A percentile compares a stretch with the other conserved stretches of the same genome.
These are phyloP conservation scores for Scartelaos histophorus DNA, from an alignment of 2,113 vertebrate genomes.

Conservation along the genomic window DNA sequence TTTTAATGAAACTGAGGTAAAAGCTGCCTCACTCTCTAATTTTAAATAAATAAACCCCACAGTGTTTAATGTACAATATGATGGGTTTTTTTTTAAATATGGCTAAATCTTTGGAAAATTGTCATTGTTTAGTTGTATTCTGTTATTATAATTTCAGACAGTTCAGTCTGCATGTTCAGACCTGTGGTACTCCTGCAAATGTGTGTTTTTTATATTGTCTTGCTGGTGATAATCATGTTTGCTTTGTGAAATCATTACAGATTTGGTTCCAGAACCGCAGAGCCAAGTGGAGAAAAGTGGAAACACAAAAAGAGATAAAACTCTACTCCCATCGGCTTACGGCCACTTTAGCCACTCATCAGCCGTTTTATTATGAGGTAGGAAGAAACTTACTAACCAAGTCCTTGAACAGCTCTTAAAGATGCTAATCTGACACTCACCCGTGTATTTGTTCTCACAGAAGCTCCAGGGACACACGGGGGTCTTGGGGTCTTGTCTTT, in stretches of 20 bases:
- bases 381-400: background rate
- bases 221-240: background rate
- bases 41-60: too few relatives aligned
- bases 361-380: constrained; percentile 52
- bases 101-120: too few relatives aligned
- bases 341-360: constrained; percentile 11
- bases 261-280: constrained; percentile 73
- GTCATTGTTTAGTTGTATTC: background rate
- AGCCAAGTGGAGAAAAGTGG: constrained; percentile 67
- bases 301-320: constrained; percentile 57
- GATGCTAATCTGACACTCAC: background rate
- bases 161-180: background rate
- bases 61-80: too few relatives aligned
- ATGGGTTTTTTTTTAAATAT: too few relatives aligned
- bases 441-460: constrained; percentile 19
- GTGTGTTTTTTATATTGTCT: background rate
- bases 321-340: constrained; percentile 20
- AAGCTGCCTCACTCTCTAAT: too few relatives aligned
- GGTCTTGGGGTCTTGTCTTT: constrained; percentile 52
- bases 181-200: background rate
- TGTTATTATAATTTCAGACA: background rate
- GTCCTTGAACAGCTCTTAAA: background rate
- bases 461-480: constrained; percentile 11
- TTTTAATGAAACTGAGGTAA: too few relatives aligned
- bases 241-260: constrained; percentile 27